Percentiles rank a stretch among this genome's conserved stretches.
Conservation (phyloP, 2,797 vertebrate genomes). For the Tokudaia tokunoshimensis region DNA sequence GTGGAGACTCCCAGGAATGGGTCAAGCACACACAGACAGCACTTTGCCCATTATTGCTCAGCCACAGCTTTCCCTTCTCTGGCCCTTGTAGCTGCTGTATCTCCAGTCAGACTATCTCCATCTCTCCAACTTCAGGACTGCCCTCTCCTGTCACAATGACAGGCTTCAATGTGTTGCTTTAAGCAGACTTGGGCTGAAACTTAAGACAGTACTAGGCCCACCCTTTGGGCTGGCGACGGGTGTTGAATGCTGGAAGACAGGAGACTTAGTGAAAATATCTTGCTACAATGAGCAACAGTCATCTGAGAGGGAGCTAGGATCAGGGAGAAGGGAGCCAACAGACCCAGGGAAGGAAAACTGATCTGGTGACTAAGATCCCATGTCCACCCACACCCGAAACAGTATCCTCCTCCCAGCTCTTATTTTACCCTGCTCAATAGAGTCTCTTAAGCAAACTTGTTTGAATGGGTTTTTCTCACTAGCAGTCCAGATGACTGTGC, state of each 20-base stretch:
- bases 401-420: background rate
- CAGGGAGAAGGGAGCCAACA: background rate
- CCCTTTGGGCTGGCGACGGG: background rate
- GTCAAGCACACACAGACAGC: background rate
- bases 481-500: background rate
- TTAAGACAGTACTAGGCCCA: background rate
- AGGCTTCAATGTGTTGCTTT: background rate
- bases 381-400: background rate
- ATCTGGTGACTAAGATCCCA: background rate
- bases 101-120: background rate
- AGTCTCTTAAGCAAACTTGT: background rate
- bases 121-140: background rate
- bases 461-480: conserved; percentile 43
- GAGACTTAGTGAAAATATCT: background rate
- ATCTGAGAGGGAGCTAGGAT: background rate
- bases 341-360: background rate
- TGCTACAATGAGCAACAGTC: background rate
- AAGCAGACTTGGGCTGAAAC: background rate
- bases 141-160: background rate
- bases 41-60: background rate
- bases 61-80: background rate
- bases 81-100: background rate
- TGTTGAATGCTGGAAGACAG: background rate
- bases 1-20: background rate
- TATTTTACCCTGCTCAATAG: background rate